These are phyloP conservation scores for Artemia sinica DNA, from an alignment of 2,888 invertebrate species.

Conservation along the genomic window DNA sequence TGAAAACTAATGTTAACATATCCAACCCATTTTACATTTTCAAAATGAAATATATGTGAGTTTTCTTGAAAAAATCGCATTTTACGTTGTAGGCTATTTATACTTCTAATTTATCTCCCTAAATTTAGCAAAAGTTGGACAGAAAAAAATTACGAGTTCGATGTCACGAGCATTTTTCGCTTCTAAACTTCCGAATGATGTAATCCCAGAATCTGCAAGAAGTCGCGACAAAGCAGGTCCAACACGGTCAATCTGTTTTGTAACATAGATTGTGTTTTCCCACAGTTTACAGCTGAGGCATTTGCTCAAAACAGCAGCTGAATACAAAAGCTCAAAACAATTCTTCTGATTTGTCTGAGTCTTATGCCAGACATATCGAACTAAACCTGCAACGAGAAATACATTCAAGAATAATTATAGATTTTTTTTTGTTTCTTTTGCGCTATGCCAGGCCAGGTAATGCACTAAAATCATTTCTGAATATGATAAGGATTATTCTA, in stretches of 20 bases:
- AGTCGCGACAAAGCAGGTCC: constrained; percentile 45
- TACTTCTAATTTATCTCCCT: too few relatives aligned
- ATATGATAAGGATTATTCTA: too few relatives aligned
- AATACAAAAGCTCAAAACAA: constrained; percentile 33
- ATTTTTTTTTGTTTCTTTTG: too few relatives aligned
- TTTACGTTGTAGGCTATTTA: not conserved
- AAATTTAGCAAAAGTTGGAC: too few relatives aligned
- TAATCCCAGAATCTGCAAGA: constrained; percentile 47
- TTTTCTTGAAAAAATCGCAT: constrained; percentile 31
- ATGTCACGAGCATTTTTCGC: constrained; percentile 52
- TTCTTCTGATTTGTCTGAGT: not conserved
- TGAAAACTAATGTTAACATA: too few relatives aligned
- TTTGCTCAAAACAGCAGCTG: constrained; percentile 45
- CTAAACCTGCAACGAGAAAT: not conserved
- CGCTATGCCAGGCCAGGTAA: too few relatives aligned
- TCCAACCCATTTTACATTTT: too few relatives aligned
- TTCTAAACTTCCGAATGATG: constrained; percentile 43
- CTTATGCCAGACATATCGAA: not conserved
- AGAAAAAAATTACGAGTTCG: constrained; percentile 40
- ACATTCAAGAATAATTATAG: too few relatives aligned
- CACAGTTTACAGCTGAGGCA: constrained; percentile 49
- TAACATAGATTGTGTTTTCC: constrained; percentile 52
- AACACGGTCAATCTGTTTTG: constrained; percentile 51
- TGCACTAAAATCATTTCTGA: too few relatives aligned
- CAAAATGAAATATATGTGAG: constrained; percentile 24